Conservation (phyloP, 2,797 vertebrate species). For the Holocentrus rufus region DNA sequence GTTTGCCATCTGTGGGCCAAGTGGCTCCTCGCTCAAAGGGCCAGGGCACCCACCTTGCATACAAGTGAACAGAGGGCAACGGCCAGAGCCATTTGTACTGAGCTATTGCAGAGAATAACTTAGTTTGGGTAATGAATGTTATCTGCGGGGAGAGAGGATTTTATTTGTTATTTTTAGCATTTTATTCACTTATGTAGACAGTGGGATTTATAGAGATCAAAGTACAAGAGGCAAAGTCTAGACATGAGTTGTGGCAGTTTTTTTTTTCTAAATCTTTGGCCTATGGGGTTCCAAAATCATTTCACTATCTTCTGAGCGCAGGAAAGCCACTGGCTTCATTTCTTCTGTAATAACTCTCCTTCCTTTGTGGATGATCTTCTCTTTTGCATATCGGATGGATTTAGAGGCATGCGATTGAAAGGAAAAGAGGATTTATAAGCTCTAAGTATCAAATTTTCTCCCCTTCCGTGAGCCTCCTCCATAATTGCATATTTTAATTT, state of each 20-base stretch:
- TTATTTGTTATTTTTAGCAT: neutral
- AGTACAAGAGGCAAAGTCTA: neutral
- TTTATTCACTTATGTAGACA: neutral
- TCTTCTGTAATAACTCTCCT: constrained; percentile 13
- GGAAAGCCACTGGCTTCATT: neutral
- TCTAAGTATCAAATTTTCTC: constrained; percentile 7
- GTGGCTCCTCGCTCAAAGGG: constrained; percentile 47
- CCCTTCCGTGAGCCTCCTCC: neutral
- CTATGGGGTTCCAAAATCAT: neutral
- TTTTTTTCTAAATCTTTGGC: constrained; percentile 1
- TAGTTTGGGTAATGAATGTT: constrained; percentile 14
- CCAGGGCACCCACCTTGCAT: constrained; percentile 45
- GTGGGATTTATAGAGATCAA: too few relatives aligned
- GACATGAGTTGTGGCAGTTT: neutral
- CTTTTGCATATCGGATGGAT: constrained; percentile 11
- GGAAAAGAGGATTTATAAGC: constrained; percentile 27
- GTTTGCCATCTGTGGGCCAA: constrained; percentile 81
- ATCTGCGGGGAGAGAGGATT: constrained; percentile 7
- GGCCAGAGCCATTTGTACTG: constrained; percentile 20
- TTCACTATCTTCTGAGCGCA: constrained; percentile 9
- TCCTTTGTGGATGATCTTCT: constrained; percentile 33
- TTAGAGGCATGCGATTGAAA: constrained; percentile 29
- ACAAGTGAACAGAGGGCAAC: constrained; percentile 32
- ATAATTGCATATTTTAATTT: constrained; percentile 49
- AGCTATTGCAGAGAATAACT: constrained; percentile 2